Evolutionary conservation across 2,888 invertebrate genomes (phyloP), one percentile per base, ranked within the genome.

Genomic region (Lepidonotus clava): DNA sequence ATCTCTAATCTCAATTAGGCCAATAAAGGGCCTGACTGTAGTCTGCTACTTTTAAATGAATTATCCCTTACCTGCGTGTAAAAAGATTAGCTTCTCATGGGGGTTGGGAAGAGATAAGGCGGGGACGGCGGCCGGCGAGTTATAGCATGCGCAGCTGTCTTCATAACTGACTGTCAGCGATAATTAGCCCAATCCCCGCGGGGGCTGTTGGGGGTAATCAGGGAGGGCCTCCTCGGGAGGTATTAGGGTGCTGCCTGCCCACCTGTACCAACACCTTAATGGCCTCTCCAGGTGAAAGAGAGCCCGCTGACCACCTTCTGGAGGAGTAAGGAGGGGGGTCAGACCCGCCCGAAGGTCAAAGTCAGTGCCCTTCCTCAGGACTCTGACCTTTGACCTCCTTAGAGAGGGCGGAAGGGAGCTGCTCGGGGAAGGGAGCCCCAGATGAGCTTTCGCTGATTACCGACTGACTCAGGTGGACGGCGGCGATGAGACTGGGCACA

Each of bases 351-450:
- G 61, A 61, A 61, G 61, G 61, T 61, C 61, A 61, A 61, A 2
- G 2, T 32, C 61, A 18, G 24, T 11, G 21, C 2, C 28, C 28
- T 32, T 28, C 4, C 56, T 56, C 11, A 5, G 53, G 53, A 18
- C 61, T 61, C n/a, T 61, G 61, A 61, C 61, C 61, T 61, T 61
- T 61, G 61, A 61, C 61, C 61, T 61, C 21, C 28, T 61, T 61
- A 61, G 11, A 28, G 11, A 11, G 28, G 24, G n/a, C 61, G 61
- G 61, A 61, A 61, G 61, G 24, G 5, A 24, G 61, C 61, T 24
- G n/a, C n/a, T n/a, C n/a, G n/a, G n/a, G n/a, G n/a, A n/a, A n/a
- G 24, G 4, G 14, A 24, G 61, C 46, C 46, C 8, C 46, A 46
- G 46, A 46, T 46, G 46, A 46, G 61, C 61, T 61, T 18, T 61